These are phyloP conservation scores for Sturnus vulgaris DNA, from an alignment of 2,113 vertebrate genomes.

Conservation along the genomic window DNA sequence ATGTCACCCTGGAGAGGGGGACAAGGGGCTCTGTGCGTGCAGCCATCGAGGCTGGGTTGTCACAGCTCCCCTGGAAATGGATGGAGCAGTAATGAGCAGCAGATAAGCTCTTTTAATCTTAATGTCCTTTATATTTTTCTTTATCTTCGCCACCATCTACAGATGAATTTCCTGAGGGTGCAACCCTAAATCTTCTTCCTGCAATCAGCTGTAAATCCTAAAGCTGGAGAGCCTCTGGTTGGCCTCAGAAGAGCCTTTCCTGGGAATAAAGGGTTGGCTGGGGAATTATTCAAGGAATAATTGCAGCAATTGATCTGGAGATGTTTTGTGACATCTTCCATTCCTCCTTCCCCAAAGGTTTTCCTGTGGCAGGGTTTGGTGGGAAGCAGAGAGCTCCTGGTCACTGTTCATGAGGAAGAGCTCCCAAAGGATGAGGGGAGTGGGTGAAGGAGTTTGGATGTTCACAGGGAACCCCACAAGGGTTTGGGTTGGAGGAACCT, in stretches of 20 bases:
- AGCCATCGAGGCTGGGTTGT: conserved; percentile 29
- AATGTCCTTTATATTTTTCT: conserved; percentile 55
- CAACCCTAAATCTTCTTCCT: conserved; percentile 11
- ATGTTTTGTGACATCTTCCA: conserved; percentile 30
- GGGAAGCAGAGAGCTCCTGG: background rate
- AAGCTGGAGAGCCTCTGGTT: conserved; percentile 34
- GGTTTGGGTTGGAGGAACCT: background rate
- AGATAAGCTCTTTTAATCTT: conserved; percentile 64
- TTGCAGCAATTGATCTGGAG: conserved; percentile 55
- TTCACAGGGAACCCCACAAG: background rate
- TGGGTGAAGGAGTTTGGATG: rapidly evolving
- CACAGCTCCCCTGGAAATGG: conserved; percentile 37
- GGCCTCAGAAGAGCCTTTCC: conserved; percentile 39
- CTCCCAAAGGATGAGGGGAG: background rate
- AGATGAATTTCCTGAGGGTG: conserved; percentile 60
- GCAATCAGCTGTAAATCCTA: conserved; percentile 49
- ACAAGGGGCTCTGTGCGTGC: background rate
- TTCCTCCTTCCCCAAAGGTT: conserved; percentile 46
- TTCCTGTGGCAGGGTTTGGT: background rate
- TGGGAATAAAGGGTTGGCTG: conserved; percentile 32
- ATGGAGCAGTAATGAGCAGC: conserved; percentile 54
- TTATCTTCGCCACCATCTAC: conserved; percentile 61
- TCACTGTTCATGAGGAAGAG: background rate
- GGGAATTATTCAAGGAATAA: conserved; percentile 59
- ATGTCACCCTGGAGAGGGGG: background rate